These are phyloP conservation scores for Forficula auricularia DNA, from an alignment of 1,140 invertebrate genomes.

Conservation along the genomic window DNA sequence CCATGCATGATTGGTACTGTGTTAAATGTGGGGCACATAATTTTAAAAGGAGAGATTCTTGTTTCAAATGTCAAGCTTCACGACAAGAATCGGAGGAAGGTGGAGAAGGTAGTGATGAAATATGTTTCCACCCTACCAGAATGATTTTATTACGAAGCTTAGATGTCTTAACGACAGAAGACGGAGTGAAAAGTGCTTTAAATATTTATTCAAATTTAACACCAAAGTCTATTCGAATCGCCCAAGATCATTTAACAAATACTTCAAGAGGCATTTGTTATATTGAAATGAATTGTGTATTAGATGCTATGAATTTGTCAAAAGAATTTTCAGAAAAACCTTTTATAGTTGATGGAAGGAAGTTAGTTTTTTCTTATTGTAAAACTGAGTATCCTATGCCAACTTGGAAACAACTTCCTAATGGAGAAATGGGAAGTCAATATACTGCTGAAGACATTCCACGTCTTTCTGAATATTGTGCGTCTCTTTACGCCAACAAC, in stretches of 20 bases:
- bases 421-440: background rate
- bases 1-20: conserved; percentile 46
- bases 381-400: too few relatives aligned
- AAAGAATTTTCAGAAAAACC: conserved; percentile 43
- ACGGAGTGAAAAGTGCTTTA: conserved; percentile 43
- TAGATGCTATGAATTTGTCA: conserved; percentile 65
- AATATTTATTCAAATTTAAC: too few relatives aligned
- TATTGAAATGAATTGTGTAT: conserved; percentile 62
- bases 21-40: conserved; percentile 78
- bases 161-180: conserved; percentile 70
- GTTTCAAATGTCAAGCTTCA: conserved; percentile 75
- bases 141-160: conserved; percentile 72
- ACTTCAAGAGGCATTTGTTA: conserved; percentile 70
- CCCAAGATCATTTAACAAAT: conserved; percentile 59
- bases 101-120: conserved; percentile 68
- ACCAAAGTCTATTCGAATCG: conserved; percentile 41
- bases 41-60: conserved; percentile 73
- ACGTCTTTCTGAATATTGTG: background rate
- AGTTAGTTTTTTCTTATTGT: conserved; percentile 12
- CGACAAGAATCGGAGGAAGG: conserved; percentile 55
- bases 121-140: conserved; percentile 73
- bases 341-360: conserved; percentile 45
- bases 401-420: too few relatives aligned
- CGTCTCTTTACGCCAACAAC: background rate
- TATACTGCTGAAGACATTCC: background rate